Evolutionary conservation across 1,140 invertebrate species (phyloP).

Genomic region (Drosophila setifemur): DNA sequence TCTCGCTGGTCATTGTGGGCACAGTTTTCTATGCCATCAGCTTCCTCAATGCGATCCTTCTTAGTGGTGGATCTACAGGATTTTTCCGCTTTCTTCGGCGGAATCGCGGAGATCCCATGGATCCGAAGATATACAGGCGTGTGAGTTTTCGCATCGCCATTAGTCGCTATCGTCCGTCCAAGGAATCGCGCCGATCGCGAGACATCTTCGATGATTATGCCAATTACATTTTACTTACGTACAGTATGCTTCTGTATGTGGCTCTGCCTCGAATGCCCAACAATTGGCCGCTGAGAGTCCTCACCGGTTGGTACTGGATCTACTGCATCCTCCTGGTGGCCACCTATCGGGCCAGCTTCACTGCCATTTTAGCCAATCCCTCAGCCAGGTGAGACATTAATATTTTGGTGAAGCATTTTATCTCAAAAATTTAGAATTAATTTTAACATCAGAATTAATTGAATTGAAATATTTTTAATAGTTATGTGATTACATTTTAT

Average conservation of each 20-base stretch:
- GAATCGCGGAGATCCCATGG: neutral
- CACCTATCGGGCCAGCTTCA: slow-evolving; percentile 91
- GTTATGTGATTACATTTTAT: too few species aligned
- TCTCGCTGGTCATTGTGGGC: slow-evolving; percentile 72
- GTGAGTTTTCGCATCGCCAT: slow-evolving; percentile 56
- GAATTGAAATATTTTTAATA: too few species aligned
- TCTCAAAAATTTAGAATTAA: too few species aligned
- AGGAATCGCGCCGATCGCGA: neutral
- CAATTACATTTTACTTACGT: slow-evolving; percentile 90
- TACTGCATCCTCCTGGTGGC: slow-evolving; percentile 91
- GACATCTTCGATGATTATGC: slow-evolving; percentile 87
- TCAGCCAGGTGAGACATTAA: slow-evolving; percentile 84
- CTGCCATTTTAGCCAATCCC: slow-evolving; percentile 90
- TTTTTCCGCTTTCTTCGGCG: slow-evolving; percentile 49
- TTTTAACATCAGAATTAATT: too few species aligned
- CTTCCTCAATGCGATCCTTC: slow-evolving; percentile 54
- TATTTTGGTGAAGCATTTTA: too few species aligned
- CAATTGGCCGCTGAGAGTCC: slow-evolving; percentile 89
- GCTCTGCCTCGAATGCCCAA: slow-evolving; percentile 89
- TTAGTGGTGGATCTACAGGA: neutral
- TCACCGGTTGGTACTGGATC: slow-evolving; percentile 93
- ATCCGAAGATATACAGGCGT: slow-evolving; percentile 16
- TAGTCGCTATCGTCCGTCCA: slow-evolving; percentile 19
- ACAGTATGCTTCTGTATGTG: slow-evolving; percentile 90
- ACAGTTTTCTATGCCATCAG: slow-evolving; percentile 70